Base-by-base conservation (phyloP, 2,888 invertebrate species). In the Ichneumon xanthorius region DNA sequence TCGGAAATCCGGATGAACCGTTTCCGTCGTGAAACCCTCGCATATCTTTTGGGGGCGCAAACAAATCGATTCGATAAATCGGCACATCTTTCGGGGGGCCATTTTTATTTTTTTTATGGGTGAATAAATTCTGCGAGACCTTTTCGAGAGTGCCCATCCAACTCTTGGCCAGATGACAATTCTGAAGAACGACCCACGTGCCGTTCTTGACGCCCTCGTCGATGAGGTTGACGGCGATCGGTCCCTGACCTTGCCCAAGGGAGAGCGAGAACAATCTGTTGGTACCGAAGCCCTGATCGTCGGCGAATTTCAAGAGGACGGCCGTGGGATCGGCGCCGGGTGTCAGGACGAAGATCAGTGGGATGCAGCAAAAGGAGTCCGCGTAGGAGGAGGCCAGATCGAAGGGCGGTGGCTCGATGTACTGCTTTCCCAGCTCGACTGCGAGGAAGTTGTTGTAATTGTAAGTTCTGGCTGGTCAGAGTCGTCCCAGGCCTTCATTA, bases 321-420 rank as follows among this genome's bases (percentile, higher is more conserved):
- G 97, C 97, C 92, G 98, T 98, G 0, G 99, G 99, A 95, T 99
- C 99, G 0, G 98, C 97, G 1, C 99, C 99, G 0, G 99, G 98
- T 0, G 98, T 98, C 85, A 99, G 94, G 53, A 99, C 97, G 92
- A 99, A 99, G 89, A 99, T 97, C 73, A 99, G 94, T 0, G 99
- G 99, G 45, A 98, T 96, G 91, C 96, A 97, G 92, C 97, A 97
- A 90, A 97, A 96, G 0, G 99, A 99, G 92, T 99, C 98, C 0
- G 95, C 94, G 93, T 97, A 99, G 0, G 98, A 98, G 2, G 98
- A 97, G 0, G 95, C 94, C 88, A 99, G 94, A 94, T 99, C 98
- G 93, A 99, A 99, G 2, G 98, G 96, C 0, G 99, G 98, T 0
- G 98, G 97, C 92, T 98, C 98, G 53, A 98, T 96, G 93, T 97